These are phyloP conservation scores for Eustalomyia histrio DNA, from an alignment of 2,888 invertebrate species.

Conservation along the genomic window DNA sequence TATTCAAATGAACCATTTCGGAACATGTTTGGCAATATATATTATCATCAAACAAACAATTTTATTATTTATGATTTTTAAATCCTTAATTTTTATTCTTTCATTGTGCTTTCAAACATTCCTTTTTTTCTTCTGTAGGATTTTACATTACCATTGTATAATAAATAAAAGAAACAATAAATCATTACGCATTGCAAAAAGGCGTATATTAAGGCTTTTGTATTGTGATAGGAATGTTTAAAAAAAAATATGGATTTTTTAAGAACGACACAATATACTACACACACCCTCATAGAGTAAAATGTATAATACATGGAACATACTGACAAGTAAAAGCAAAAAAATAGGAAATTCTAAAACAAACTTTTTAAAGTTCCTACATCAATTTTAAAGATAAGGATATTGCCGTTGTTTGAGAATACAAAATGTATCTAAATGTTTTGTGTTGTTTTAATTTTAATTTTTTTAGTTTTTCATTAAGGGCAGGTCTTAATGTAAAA, in stretches of 20 bases:
- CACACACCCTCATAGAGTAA: not conserved
- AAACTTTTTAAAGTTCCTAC: too few species aligned
- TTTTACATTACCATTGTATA: not conserved
- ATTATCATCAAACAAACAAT: not conserved
- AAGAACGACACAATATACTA: not conserved
- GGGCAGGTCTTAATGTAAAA: too few species aligned
- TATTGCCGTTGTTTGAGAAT: too few species aligned
- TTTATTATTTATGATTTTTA: not conserved
- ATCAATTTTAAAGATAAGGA: too few species aligned
- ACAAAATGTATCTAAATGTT: too few species aligned
- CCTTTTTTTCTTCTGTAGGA: not conserved
- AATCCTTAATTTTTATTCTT: not conserved
- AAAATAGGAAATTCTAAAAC: too few species aligned
- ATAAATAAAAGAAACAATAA: slow-evolving; percentile 42
- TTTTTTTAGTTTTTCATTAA: too few species aligned
- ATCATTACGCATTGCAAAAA: slow-evolving; percentile 38
- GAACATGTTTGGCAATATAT: too few species aligned
- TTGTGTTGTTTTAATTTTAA: too few species aligned
- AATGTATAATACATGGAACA: too few species aligned
- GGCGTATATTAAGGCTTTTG: slow-evolving; percentile 30
- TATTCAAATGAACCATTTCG: too few species aligned
- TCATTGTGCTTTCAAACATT: not conserved
- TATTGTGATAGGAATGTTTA: not conserved
- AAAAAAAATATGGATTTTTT: not conserved
- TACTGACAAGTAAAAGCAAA: too few species aligned